Evolutionary conservation across 2,797 vertebrate species (phyloP).

Genomic region (Ara ararauna): DNA sequence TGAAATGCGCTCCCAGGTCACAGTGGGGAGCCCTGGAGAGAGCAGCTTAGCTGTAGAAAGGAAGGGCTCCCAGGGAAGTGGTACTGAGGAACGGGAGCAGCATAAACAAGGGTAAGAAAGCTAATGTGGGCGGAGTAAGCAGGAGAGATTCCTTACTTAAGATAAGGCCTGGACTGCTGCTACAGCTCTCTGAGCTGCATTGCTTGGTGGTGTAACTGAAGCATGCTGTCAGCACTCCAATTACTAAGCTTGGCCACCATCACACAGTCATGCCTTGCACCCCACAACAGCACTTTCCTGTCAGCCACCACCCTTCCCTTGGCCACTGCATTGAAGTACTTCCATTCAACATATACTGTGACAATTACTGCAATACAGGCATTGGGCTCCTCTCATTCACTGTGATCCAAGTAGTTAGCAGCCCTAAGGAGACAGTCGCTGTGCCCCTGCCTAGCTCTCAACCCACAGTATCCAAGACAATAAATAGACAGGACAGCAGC

Average conservation of each 20-base stretch:
- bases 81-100: background rate
- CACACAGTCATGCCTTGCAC: background rate
- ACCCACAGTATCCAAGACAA: background rate
- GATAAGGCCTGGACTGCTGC: background rate
- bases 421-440: background rate
- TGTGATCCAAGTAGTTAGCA: background rate
- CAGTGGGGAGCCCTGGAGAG: background rate
- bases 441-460: background rate
- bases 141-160: background rate
- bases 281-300: background rate
- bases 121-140: background rate
- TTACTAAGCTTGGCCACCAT: background rate
- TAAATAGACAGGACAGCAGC: background rate
- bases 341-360: background rate
- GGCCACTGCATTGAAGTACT: background rate
- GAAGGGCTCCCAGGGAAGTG: background rate
- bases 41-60: background rate
- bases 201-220: background rate
- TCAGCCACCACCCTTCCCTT: background rate
- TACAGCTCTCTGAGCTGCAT: background rate
- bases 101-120: background rate
- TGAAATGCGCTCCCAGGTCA: background rate
- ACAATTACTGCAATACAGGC: background rate
- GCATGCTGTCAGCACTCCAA: background rate
- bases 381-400: background rate